phyloP scores from a whole-genome alignment of 30 jellyfish, hydroid and myxozoan genomes.

The Catostylus mosaicus region DNA sequence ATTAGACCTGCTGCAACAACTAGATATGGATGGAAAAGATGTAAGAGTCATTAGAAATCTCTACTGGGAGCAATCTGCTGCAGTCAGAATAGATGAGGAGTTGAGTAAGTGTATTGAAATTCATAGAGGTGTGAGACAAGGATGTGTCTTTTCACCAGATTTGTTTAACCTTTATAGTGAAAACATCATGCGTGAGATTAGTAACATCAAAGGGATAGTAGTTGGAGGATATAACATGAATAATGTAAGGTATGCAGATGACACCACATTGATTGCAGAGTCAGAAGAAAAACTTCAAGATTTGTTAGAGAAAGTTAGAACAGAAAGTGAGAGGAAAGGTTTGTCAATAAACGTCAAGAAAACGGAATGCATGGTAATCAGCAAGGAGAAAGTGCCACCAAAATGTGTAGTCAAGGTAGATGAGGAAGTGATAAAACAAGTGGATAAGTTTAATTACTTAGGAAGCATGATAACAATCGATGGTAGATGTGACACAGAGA shows the following conservation, averaged over 20 bases:
- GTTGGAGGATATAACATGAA: too few relatives aligned
- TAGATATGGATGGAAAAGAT: constrained; percentile 43
- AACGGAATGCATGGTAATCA: background rate
- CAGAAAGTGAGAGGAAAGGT: constrained; percentile 25
- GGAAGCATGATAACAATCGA: constrained; percentile 32
- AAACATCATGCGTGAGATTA: background rate
- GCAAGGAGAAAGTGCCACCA: constrained; percentile 10
- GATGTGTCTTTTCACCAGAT: constrained; percentile 45
- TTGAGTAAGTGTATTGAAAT: constrained; percentile 23
- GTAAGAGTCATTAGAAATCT: constrained; percentile 20
- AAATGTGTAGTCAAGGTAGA: constrained; percentile 25
- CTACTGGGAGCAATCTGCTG: constrained; percentile 61
- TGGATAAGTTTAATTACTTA: constrained; percentile 17
- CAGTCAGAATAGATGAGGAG: constrained; percentile 12
- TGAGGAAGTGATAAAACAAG: constrained; percentile 22
- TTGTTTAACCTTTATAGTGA: constrained; percentile 11
- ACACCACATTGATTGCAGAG: constrained; percentile 39
- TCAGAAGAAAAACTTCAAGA: constrained; percentile 38
- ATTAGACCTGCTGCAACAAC: constrained; percentile 9
- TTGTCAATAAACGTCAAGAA: constrained; percentile 15
- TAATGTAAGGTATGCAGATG: constrained; percentile 53
- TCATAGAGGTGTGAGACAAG: constrained; percentile 49
- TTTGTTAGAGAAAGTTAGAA: constrained; percentile 8
- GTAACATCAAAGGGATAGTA: too few relatives aligned
- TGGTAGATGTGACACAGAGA: constrained; percentile 2